Conservation (phyloP, 2,797 vertebrate genomes). For the Ibycter americanus region DNA sequence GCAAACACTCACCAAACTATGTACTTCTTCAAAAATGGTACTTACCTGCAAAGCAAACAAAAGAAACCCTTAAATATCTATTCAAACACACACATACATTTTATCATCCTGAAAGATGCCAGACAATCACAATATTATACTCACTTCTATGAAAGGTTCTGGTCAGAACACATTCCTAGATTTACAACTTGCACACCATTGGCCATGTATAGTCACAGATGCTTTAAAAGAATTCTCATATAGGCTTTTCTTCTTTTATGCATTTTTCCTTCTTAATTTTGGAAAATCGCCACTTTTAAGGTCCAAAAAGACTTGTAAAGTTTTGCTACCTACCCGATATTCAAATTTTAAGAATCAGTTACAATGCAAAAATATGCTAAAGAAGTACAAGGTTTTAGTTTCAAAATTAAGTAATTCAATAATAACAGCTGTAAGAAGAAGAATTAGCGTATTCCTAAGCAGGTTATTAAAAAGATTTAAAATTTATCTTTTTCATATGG, state of each 20-base stretch:
- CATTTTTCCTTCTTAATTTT: not conserved
- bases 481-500: not conserved
- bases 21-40: constrained; percentile 63
- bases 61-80: not conserved
- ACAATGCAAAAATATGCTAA: not conserved
- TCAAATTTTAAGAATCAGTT: not conserved
- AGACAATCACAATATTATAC: not conserved
- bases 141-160: not conserved
- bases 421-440: not conserved
- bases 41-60: constrained; percentile 72
- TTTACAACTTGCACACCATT: not conserved
- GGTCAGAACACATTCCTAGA: not conserved
- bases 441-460: not conserved
- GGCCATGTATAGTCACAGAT: not conserved
- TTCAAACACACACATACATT: not conserved
- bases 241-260: not conserved
- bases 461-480: not conserved
- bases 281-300: not conserved
- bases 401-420: not conserved
- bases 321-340: not conserved
- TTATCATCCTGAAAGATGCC: not conserved
- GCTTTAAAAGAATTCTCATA: not conserved
- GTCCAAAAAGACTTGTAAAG: not conserved
- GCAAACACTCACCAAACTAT: constrained; percentile 63
- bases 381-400: not conserved